These are phyloP conservation scores for Brachyptera risi DNA, from an alignment of 2,888 invertebrate species.

Conservation along the genomic window DNA sequence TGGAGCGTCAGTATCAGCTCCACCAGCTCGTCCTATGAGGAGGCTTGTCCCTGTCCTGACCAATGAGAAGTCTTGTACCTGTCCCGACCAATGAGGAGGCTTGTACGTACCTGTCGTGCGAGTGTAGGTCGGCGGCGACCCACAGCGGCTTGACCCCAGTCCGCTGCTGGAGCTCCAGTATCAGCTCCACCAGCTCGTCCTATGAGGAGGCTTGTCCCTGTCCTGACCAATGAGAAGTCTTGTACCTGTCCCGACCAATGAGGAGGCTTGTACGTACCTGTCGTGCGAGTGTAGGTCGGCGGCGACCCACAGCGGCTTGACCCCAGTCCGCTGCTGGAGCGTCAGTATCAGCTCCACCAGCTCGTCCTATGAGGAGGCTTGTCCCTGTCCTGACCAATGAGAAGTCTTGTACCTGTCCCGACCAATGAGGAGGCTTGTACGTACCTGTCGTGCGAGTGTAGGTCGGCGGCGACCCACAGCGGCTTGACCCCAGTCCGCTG, in stretches of 20 bases:
- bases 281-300: conserved; percentile 58
- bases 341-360: conserved; percentile 54
- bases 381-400: too few species aligned
- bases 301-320: conserved; percentile 60
- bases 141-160: conserved; percentile 57
- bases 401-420: too few species aligned
- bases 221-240: too few species aligned
- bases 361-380: too few species aligned
- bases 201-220: too few species aligned
- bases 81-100: too few species aligned
- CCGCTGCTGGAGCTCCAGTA: conserved; percentile 52
- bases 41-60: too few species aligned
- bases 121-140: conserved; percentile 61
- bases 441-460: conserved; percentile 56
- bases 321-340: conserved; percentile 51
- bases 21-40: conserved; percentile 54
- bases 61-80: too few species aligned
- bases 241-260: too few species aligned
- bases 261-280: too few species aligned
- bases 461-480: conserved; percentile 60
- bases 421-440: too few species aligned
- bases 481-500: conserved; percentile 55
- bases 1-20: conserved; percentile 55
- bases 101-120: conserved; percentile 55
- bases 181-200: conserved; percentile 56